Evolutionary conservation across 2,888 invertebrate species (phyloP), one percentile per base, ranked within the genome.

Genomic region (Barypeithes pellucidus): DNA sequence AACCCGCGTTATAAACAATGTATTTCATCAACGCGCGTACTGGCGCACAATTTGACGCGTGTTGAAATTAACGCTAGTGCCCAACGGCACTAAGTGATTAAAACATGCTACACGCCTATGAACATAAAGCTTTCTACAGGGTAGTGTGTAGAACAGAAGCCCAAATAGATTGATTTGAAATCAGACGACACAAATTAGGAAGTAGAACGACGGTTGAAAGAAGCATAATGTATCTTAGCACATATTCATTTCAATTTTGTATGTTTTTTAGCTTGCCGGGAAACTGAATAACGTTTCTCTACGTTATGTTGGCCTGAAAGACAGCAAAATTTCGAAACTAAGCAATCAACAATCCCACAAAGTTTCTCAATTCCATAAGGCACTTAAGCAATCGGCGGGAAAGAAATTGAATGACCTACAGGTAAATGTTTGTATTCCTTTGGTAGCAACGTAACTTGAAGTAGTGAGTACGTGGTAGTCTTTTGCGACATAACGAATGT

Each of bases 291-390:
- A 90, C 85, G 89, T 91, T 83, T 91, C 91, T 86, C 90, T 91
- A 86, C 93, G 93, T 84, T 95, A 94, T 88, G 91, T 91, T 87
- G 94, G 94, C 88, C 90, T 94, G 91, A 95, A 95, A 93, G 94
- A 94, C 90, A 93, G 93, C 90, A 95, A 94, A 91, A 94, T 96
- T 86, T 91, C 93, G 80, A 94, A 95, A 82, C 88, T 96, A 87
- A 94, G 93, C 79, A 93, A 94, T 57, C 91, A 93, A 86, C 93
- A 95, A 89, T 94, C 95, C 88, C 93, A 94, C 88, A 96, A 96
- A 89, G 95, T 97, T 85, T 94, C 96, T 84, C 94, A 95, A 89
- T 97, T 97, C 89, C 97, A 97, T 90, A 96, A 96, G 90, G 93
- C 93, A 84, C 91, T 97, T 85, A 96, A 96, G 90, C 92, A 93